Evolutionary conservation across 2,113 vertebrate species (phyloP).

Genomic region (Choloepus hoffmanni): DNA sequence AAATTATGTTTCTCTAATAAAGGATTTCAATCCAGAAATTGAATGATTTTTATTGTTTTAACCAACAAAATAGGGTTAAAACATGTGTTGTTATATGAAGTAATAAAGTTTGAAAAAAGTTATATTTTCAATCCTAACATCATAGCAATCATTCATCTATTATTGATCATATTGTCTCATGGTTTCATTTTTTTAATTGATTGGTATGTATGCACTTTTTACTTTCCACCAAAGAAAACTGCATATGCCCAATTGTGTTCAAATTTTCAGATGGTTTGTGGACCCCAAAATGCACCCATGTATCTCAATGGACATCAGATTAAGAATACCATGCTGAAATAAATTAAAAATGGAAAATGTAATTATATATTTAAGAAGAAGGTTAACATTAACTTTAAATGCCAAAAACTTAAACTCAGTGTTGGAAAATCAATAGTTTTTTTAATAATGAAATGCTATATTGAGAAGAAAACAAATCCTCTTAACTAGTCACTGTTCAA

Average conservation of each 20-base stretch:
- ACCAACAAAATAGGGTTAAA: neutral
- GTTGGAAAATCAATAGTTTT: neutral
- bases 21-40: neutral
- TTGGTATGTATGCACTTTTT: neutral
- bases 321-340: neutral
- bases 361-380: neutral
- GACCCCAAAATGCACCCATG: neutral
- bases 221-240: neutral
- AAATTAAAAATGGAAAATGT: constrained; percentile 27
- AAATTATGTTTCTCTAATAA: neutral
- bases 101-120: neutral
- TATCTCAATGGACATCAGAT: neutral
- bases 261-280: neutral
- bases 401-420: constrained; percentile 14
- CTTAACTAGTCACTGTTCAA: neutral
- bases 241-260: rapidly evolving
- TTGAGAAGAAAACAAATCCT: neutral
- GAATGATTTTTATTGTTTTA: neutral
- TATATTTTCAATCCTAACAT: neutral
- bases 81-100: neutral
- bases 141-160: neutral
- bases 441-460: neutral
- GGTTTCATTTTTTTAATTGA: neutral
- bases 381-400: constrained; percentile 13
- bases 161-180: neutral